Percentiles rank a stretch among this genome's conserved stretches.
Conservation (phyloP, 2,113 vertebrate genomes). For the Balaeniceps rex region DNA sequence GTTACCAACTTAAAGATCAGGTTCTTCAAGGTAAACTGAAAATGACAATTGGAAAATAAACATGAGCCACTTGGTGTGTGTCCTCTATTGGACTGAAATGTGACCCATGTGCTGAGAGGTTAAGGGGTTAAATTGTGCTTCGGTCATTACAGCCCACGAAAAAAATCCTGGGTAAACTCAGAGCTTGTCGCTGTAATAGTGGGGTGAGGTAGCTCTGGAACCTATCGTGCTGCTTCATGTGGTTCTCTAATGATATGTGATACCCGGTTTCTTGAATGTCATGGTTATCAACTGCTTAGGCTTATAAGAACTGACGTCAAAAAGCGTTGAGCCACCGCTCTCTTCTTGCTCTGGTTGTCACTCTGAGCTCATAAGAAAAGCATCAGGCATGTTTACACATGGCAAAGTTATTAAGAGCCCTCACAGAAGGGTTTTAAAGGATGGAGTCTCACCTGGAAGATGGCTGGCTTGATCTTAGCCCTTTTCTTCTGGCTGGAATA, state of each 20-base stretch:
- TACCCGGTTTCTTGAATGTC: conserved; percentile 12
- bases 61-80: conserved; percentile 10
- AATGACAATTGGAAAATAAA: conserved; percentile 61
- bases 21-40: conserved; percentile 58
- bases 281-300: conserved; percentile 2
- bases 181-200: not conserved
- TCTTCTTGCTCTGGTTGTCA: not conserved
- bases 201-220: not conserved
- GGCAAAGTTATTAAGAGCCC: conserved; percentile 33
- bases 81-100: conserved; percentile 35
- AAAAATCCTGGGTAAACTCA: not conserved
- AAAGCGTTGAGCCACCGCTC: not conserved
- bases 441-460: conserved; percentile 24
- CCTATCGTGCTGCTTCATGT: not conserved
- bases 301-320: conserved; percentile 51
- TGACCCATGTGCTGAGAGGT: conserved; percentile 21
- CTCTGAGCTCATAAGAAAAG: conserved; percentile 54
- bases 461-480: not conserved
- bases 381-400: conserved; percentile 31
- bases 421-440: not conserved
- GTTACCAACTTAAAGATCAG: conserved; percentile 47
- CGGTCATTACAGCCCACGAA: not conserved
- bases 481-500: not conserved
- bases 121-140: conserved; percentile 42
- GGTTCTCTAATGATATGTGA: not conserved